phyloP scores from a whole-genome alignment of 2,888 invertebrate genomes.

The Pristionchus japonicus region DNA sequence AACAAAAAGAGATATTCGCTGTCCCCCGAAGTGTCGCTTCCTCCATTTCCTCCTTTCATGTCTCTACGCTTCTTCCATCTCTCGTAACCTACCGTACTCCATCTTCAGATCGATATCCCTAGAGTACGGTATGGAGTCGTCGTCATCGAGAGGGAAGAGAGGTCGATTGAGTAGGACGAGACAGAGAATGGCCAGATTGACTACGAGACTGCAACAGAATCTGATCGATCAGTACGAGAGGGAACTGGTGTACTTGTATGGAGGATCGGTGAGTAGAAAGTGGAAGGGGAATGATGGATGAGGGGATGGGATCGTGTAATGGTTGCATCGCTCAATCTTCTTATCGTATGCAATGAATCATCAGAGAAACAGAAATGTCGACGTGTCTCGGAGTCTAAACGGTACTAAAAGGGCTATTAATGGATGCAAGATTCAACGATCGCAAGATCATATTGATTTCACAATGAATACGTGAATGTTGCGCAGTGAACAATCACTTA shows the following conservation, averaged over 20 bases:
- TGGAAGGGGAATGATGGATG: neutral
- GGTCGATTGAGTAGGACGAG: neutral
- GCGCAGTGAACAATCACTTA: neutral
- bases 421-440: neutral
- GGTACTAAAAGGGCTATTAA: neutral
- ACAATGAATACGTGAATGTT: neutral
- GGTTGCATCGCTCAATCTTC: neutral
- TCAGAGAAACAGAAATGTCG: neutral
- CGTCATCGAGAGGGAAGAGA: constrained; percentile 2
- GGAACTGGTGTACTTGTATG: constrained; percentile 30
- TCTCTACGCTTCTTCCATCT: neutral
- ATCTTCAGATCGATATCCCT: neutral
- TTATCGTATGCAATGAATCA: neutral
- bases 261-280: neutral
- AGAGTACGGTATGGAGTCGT: constrained; percentile 1
- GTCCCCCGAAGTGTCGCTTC: neutral
- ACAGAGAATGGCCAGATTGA: neutral
- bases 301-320: neutral
- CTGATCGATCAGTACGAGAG: constrained; percentile 36
- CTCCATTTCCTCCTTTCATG: neutral
- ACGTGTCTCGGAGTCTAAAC: neutral
- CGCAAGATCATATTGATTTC: neutral
- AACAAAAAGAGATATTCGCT: constrained; percentile 34
- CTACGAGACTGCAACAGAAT: neutral
- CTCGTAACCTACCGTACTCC: neutral